phyloP scores from a whole-genome alignment of 1,140 invertebrate genomes.

The Mactra quadrangularis region DNA sequence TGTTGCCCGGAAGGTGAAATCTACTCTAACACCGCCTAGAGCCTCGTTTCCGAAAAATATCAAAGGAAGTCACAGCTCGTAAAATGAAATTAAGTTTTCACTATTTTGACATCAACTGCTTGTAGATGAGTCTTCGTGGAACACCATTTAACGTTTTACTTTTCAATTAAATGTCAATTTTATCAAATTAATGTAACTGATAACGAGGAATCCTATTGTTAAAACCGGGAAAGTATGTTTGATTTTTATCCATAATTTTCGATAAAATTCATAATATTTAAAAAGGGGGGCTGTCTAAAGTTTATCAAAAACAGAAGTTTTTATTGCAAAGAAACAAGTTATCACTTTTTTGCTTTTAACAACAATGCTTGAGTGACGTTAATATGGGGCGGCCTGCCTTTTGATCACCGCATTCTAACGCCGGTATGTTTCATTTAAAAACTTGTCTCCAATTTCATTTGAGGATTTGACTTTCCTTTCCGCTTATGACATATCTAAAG shows the following conservation, averaged over 20 bases:
- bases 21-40: slow-evolving; percentile 9
- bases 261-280: not conserved
- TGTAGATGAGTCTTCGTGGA: not conserved
- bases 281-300: not conserved
- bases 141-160: slow-evolving; percentile 6
- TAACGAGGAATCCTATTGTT: slow-evolving; percentile 21
- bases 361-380: slow-evolving; percentile 15
- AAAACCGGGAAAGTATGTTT: slow-evolving; percentile 6
- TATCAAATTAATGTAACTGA: slow-evolving; percentile 9
- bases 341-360: slow-evolving; percentile 5
- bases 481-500: slow-evolving; percentile 8
- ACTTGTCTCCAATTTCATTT: slow-evolving; percentile 1
- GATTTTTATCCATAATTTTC: slow-evolving; percentile 23
- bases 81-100: slow-evolving; percentile 47
- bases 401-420: slow-evolving; percentile 1
- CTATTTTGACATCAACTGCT: slow-evolving; percentile 33
- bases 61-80: slow-evolving; percentile 14
- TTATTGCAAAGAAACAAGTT: slow-evolving; percentile 22
- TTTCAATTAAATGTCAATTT: slow-evolving; percentile 41
- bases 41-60: slow-evolving; percentile 25
- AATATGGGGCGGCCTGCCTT: slow-evolving; percentile 33
- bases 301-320: slow-evolving; percentile 25
- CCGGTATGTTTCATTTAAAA: slow-evolving; percentile 8
- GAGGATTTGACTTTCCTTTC: not conserved
- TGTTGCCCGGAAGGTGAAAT: slow-evolving; percentile 5